Conservation (phyloP, 1,140 invertebrate species). For the Procambarus virginalis region DNA sequence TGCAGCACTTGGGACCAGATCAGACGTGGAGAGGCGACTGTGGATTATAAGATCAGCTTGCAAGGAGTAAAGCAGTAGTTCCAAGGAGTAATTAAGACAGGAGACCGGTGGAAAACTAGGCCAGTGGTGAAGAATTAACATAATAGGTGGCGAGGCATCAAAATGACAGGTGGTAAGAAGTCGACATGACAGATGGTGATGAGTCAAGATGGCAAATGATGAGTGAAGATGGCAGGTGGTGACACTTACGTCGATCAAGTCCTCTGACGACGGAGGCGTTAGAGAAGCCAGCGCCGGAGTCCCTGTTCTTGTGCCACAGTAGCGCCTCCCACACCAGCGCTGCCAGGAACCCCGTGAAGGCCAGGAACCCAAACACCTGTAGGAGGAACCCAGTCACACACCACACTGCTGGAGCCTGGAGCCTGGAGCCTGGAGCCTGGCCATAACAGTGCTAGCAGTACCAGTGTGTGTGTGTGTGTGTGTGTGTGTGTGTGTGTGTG, state of each 20-base stretch:
- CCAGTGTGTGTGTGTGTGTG: neutral
- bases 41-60: too few relatives aligned
- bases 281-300: constrained; percentile 6
- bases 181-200: neutral
- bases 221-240: neutral
- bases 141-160: too few relatives aligned
- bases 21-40: too few relatives aligned
- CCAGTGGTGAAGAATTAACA: too few relatives aligned
- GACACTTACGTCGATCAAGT: constrained; percentile 15
- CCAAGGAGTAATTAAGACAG: too few relatives aligned
- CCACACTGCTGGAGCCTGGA: too few relatives aligned
- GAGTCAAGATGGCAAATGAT: neutral
- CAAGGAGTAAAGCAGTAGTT: too few relatives aligned
- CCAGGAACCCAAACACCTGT: constrained; percentile 54
- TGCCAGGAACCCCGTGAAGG: constrained; percentile 40
- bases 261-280: constrained; percentile 25
- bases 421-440: too few relatives aligned
- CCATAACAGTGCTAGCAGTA: too few relatives aligned
- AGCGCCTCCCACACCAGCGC: constrained; percentile 49
- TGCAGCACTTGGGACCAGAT: too few relatives aligned
- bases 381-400: neutral
- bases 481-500: neutral
- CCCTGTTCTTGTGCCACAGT: constrained; percentile 37
- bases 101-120: too few relatives aligned
- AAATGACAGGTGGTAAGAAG: neutral